These are phyloP conservation scores for Serranus cabrilla DNA, from an alignment of 2,797 vertebrate genomes.

Conservation along the genomic window DNA sequence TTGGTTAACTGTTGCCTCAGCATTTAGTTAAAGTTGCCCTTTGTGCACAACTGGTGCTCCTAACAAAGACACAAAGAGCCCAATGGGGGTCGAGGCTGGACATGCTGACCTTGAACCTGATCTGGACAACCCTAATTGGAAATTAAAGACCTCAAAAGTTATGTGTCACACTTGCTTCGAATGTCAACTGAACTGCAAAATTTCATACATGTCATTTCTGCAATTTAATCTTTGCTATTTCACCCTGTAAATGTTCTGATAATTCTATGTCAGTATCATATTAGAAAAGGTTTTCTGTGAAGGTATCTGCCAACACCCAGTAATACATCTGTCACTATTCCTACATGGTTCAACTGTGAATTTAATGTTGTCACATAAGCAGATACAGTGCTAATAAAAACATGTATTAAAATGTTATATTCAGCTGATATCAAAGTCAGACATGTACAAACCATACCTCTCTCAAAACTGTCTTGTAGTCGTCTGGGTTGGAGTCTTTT, in stretches of 20 bases:
- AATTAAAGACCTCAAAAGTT: background rate
- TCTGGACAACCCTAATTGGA: background rate
- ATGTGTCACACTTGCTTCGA: background rate
- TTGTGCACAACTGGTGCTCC: background rate
- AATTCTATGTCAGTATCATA: background rate
- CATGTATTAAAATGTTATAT: no score
- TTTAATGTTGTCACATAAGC: background rate
- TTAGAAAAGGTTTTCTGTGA: background rate
- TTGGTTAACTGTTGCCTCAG: background rate
- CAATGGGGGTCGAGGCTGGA: no score
- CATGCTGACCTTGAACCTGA: no score
- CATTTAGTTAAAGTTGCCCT: background rate
- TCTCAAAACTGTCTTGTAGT: constrained; percentile 94
- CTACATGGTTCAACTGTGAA: background rate
- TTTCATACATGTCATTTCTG: background rate
- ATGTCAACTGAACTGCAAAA: background rate
- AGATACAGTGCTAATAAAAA: background rate
- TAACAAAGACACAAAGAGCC: background rate
- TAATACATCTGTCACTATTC: background rate
- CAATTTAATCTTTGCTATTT: background rate
- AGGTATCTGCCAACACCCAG: background rate
- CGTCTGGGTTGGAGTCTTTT: constrained; percentile 91
- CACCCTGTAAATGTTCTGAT: background rate
- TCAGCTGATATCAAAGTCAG: background rate
- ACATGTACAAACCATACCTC: constrained; percentile 81